phyloP scores from a whole-genome alignment of 2,888 invertebrate species.

The Thecocarcelia acutangulata region DNA sequence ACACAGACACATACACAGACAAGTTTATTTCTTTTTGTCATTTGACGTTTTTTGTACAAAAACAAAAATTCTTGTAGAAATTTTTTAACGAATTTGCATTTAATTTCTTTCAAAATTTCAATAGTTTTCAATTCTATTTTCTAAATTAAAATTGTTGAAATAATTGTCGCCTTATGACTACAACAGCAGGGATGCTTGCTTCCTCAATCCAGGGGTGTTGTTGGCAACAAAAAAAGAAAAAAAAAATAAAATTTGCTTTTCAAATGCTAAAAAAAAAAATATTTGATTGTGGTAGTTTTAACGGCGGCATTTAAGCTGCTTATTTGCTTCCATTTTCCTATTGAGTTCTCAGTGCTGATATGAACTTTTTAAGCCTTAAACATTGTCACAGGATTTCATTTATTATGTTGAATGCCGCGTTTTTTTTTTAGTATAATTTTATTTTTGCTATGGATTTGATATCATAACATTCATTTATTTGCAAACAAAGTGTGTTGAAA shows the following conservation, averaged over 20 bases:
- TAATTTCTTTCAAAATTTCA: slow-evolving; percentile 37
- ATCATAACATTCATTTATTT: slow-evolving; percentile 56
- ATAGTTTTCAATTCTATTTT: slow-evolving; percentile 10
- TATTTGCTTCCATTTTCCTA: slow-evolving; percentile 47
- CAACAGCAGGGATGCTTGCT: slow-evolving; percentile 27
- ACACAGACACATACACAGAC: slow-evolving; percentile 21
- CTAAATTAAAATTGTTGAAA: slow-evolving; percentile 54
- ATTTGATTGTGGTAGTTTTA: slow-evolving; percentile 59
- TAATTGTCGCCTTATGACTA: not conserved
- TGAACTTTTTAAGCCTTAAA: slow-evolving; percentile 28
- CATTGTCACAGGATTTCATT: slow-evolving; percentile 48
- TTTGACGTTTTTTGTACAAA: not conserved
- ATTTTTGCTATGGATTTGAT: slow-evolving; percentile 33
- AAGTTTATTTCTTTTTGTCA: slow-evolving; percentile 4
- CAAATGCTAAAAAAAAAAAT: slow-evolving; percentile 12
- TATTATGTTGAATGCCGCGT: slow-evolving; percentile 12
- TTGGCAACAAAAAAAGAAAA: not conserved
- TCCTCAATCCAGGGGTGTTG: slow-evolving; percentile 34
- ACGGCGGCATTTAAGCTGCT: slow-evolving; percentile 56
- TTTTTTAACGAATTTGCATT: slow-evolving; percentile 61
- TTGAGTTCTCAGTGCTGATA: slow-evolving; percentile 29
- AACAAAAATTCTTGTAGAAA: slow-evolving; percentile 52
- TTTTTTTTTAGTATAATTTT: too few species aligned
- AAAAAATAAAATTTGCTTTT: too few species aligned
- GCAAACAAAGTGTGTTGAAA: slow-evolving; percentile 56